Percentiles rank a stretch among this genome's conserved stretches.
Evolutionary conservation across 2,797 vertebrate species (phyloP).

Genomic region (Pitangus sulphuratus): DNA sequence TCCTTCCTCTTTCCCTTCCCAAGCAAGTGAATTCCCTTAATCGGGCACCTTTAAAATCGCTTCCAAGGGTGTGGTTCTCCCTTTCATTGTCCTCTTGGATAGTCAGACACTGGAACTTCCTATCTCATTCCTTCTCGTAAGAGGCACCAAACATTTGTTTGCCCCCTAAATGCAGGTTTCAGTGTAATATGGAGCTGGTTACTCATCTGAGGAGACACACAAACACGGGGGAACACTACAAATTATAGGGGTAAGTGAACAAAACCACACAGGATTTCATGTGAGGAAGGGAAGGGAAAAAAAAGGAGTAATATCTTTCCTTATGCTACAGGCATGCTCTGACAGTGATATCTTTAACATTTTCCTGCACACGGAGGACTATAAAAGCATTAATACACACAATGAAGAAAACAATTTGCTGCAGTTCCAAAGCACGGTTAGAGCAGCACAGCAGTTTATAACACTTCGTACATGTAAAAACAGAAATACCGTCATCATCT

Average conservation of each 20-base stretch:
- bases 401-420: slow-evolving; percentile 30
- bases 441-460: slow-evolving; percentile 29
- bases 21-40: neutral
- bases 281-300: accelerated
- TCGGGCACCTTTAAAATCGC: neutral
- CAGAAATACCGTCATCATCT: slow-evolving; percentile 31
- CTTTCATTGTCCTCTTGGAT: neutral
- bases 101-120: neutral
- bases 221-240: neutral
- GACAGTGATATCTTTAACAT: slow-evolving; percentile 14
- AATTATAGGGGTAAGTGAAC: neutral
- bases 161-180: neutral
- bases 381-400: slow-evolving; percentile 32
- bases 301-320: neutral
- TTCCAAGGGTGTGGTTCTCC: neutral
- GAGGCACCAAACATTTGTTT: neutral
- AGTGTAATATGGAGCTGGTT: neutral
- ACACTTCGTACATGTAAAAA: slow-evolving; percentile 14
- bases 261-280: neutral
- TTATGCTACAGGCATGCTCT: neutral
- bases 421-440: slow-evolving; percentile 13
- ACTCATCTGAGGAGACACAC: neutral
- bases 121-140: neutral
- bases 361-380: slow-evolving; percentile 17
- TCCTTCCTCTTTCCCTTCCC: neutral